These are phyloP conservation scores for Urocynchramus pylzowi DNA, from an alignment of 2,113 vertebrate species.

Conservation along the genomic window DNA sequence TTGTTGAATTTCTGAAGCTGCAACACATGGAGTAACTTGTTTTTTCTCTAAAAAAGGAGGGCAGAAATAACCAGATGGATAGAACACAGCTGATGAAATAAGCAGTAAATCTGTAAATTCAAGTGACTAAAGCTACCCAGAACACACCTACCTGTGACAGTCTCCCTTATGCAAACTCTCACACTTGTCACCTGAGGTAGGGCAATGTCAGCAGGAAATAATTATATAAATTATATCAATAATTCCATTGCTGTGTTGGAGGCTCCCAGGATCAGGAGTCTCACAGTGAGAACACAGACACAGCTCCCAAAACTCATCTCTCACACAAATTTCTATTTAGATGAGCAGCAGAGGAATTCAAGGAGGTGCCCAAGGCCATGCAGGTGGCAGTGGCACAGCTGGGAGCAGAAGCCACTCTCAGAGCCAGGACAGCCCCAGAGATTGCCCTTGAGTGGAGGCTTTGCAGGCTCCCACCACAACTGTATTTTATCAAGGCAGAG, in stretches of 20 bases:
- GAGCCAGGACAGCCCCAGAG: neutral
- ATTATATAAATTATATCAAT: neutral
- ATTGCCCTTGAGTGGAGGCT: neutral
- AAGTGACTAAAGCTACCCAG: neutral
- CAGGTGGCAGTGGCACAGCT: neutral
- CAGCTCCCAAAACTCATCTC: neutral
- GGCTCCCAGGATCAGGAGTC: neutral
- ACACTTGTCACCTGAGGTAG: neutral
- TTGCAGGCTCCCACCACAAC: neutral
- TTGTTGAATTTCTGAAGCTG: neutral
- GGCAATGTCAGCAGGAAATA: neutral
- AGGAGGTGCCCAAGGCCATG: neutral
- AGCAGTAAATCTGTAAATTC: neutral
- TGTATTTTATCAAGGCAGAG: neutral
- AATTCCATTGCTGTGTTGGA: fast-evolving
- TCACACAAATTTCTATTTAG: neutral
- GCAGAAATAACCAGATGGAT: neutral
- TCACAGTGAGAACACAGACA: neutral
- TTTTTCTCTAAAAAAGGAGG: neutral
- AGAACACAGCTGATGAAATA: neutral
- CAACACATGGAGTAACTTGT: neutral
- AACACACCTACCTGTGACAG: neutral
- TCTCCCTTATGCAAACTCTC: neutral
- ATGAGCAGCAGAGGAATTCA: neutral
- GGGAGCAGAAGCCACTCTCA: neutral